Conservation (phyloP, 2,797 vertebrate genomes). For the Bovichtus variegatus region DNA sequence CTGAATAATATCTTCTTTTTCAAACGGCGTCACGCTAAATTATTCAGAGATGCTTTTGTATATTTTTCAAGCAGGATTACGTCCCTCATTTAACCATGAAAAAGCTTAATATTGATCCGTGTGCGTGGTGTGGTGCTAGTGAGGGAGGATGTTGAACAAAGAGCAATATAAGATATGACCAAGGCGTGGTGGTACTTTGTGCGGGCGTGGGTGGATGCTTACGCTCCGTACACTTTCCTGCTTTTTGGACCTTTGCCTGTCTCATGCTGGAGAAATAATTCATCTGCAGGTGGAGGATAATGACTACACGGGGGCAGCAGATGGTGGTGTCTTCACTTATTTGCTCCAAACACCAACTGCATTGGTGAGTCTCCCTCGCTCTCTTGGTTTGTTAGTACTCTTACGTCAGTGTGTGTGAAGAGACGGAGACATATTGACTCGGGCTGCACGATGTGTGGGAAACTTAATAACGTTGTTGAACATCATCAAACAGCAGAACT, state of each 20-base stretch:
- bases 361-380: neutral
- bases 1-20: constrained; percentile 44
- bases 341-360: constrained; percentile 12
- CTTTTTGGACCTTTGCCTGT: too few species aligned
- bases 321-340: constrained; percentile 73
- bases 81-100: neutral
- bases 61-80: constrained; percentile 2
- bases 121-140: too few species aligned
- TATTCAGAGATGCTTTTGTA: constrained; percentile 33
- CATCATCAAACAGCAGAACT: too few species aligned
- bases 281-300: neutral
- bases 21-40: constrained; percentile 54
- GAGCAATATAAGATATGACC: too few species aligned
- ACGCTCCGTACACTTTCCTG: too few species aligned
- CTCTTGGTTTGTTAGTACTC: too few species aligned
- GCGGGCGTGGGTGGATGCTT: too few species aligned
- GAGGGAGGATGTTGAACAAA: too few species aligned
- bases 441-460: too few species aligned
- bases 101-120: too few species aligned
- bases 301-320: constrained; percentile 70
- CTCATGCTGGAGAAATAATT: neutral
- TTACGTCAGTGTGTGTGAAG: neutral
- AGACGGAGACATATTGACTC: neutral
- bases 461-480: too few species aligned
- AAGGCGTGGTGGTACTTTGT: too few species aligned